A percentile compares a stretch with the other conserved stretches of the same genome.
Evolutionary conservation across 2,888 invertebrate genomes (phyloP).

Genomic region (Eumacrocentrus americanus): DNA sequence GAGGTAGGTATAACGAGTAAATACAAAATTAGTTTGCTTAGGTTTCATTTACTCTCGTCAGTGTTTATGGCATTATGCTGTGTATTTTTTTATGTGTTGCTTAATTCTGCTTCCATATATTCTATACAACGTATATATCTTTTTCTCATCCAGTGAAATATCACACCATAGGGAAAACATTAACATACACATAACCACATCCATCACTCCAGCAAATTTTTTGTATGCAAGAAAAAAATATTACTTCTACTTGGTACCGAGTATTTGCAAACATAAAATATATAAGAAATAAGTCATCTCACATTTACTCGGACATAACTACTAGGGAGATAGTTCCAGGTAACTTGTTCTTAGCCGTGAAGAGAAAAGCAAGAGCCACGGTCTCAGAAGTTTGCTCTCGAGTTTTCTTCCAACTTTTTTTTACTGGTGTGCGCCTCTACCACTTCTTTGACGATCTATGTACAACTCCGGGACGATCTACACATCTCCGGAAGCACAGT

Average conservation of each 20-base stretch:
- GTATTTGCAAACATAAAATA: background rate
- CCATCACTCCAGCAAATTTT: background rate
- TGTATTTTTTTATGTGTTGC: background rate
- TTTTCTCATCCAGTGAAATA: conserved; percentile 6
- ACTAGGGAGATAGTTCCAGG: background rate
- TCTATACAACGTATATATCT: background rate
- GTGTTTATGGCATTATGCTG: background rate
- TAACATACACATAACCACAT: no score
- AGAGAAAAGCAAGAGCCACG: conserved; percentile 13
- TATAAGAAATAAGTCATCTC: background rate
- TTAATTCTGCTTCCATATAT: conserved; percentile 14
- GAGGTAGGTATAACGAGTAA: background rate
- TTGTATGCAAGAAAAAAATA: background rate
- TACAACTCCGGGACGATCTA: background rate
- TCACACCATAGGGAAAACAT: background rate
- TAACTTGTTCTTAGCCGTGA: background rate
- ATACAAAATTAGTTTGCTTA: background rate
- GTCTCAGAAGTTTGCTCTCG: conserved; percentile 9
- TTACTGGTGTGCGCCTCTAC: background rate
- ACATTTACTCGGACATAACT: background rate
- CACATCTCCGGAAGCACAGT: conserved; percentile 1
- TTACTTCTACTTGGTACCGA: background rate
- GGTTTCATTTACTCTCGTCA: background rate
- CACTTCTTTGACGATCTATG: background rate
- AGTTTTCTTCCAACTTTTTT: conserved; percentile 19